Percentiles rank a stretch among this genome's conserved stretches.
Evolutionary conservation across 2,113 vertebrate species (phyloP).

Genomic region (Cynopterus brachyotis): DNA sequence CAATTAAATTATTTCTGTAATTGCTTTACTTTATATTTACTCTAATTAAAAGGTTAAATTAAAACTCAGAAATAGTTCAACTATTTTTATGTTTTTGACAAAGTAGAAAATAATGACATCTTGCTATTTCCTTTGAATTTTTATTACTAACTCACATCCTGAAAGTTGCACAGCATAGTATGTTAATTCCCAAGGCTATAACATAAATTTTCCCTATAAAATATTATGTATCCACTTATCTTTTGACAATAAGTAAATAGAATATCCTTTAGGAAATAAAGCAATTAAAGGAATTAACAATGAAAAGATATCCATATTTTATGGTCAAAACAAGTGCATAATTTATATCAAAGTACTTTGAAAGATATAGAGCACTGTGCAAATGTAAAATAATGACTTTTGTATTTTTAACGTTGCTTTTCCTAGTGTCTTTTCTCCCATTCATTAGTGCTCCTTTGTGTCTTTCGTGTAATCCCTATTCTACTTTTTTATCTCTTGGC

Average conservation of each 20-base stretch:
- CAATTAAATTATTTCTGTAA: not conserved
- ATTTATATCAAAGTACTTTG: not conserved
- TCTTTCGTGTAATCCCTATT: not conserved
- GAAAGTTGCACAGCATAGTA: not conserved
- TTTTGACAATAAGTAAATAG: not conserved
- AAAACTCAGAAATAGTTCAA: not conserved
- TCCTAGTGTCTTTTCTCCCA: not conserved
- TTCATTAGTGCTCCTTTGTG: not conserved
- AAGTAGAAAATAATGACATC: not conserved
- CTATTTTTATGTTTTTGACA: not conserved
- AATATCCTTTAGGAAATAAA: not conserved
- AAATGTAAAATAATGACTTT: constrained; percentile 18
- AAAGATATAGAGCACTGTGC: not conserved
- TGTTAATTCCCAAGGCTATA: not conserved
- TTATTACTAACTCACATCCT: not conserved
- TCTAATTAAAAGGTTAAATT: not conserved
- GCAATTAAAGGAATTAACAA: not conserved
- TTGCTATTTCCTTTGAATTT: not conserved
- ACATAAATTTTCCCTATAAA: constrained; percentile 4
- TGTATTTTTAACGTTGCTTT: not conserved
- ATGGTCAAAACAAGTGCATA: not conserved
- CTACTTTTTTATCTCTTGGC: not conserved
- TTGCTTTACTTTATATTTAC: not conserved
- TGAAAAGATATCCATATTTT: not conserved
- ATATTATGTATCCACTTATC: not conserved